Conservation (phyloP, 2,113 vertebrate species). For the Trachemys scripta region DNA sequence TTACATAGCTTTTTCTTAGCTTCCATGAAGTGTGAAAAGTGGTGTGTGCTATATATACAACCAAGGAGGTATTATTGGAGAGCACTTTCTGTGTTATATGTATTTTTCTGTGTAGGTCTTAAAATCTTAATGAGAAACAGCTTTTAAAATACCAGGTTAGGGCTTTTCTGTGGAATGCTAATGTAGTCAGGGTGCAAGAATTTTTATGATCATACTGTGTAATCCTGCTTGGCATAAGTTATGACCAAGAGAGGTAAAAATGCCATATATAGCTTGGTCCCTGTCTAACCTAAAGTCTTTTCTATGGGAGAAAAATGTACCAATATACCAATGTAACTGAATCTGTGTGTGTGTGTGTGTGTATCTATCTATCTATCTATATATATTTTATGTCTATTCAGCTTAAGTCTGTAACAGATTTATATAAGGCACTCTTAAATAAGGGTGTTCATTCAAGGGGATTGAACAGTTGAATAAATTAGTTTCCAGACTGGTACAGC, state of each 20-base stretch:
- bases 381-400: not conserved
- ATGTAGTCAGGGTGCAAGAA: not conserved
- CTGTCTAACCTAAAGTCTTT: not conserved
- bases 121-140: not conserved
- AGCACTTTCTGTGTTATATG: not conserved
- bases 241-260: not conserved
- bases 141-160: constrained; percentile 6
- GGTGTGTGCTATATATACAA: fast-evolving
- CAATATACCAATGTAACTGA: not conserved
- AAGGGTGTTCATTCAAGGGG: not conserved
- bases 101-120: not conserved
- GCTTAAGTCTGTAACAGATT: not conserved
- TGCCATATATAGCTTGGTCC: not conserved
- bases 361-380: no score
- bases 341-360: not conserved
- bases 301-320: not conserved
- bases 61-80: not conserved
- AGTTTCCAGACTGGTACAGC: not conserved
- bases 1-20: not conserved
- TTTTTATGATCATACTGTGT: not conserved
- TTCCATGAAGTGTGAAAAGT: not conserved
- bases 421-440: not conserved
- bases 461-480: not conserved
- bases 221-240: constrained; percentile 34
- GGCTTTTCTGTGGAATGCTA: not conserved